Evolutionary conservation across 2,888 invertebrate species (phyloP).

Genomic region (Hemithea aestivaria): DNA sequence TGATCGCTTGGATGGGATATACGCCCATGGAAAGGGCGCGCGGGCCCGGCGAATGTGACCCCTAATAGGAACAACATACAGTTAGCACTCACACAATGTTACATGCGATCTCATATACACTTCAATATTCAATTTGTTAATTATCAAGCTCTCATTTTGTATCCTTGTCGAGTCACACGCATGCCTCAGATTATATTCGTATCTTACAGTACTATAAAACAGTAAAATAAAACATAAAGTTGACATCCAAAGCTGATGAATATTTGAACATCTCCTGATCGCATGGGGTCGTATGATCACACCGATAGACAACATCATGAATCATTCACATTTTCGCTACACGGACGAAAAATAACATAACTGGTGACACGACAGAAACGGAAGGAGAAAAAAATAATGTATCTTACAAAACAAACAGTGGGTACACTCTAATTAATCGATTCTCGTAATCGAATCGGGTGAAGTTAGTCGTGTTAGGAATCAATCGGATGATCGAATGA

Average conservation of each 20-base stretch:
- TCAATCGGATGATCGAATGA: constrained; percentile 72
- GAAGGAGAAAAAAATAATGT: constrained; percentile 35
- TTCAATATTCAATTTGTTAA: constrained; percentile 43
- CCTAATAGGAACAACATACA: constrained; percentile 82
- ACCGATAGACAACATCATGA: constrained; percentile 59
- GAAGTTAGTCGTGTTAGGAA: constrained; percentile 74
- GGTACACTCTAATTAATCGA: constrained; percentile 42
- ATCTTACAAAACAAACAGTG: constrained; percentile 45
- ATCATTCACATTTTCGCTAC: constrained; percentile 64
- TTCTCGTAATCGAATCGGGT: constrained; percentile 41
- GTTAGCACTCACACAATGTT: constrained; percentile 80
- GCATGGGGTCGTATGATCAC: constrained; percentile 56
- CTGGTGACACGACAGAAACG: constrained; percentile 47
- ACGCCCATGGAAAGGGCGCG: constrained; percentile 94
- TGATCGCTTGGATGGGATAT: constrained; percentile 93
- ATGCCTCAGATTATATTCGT: constrained; percentile 47
- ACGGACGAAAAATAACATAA: constrained; percentile 71
- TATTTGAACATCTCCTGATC: constrained; percentile 37
- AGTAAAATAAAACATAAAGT: constrained; percentile 40
- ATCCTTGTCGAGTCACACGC: constrained; percentile 41
- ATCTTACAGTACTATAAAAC: constrained; percentile 47
- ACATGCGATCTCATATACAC: constrained; percentile 52
- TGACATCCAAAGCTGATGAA: constrained; percentile 74
- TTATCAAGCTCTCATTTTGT: constrained; percentile 53
- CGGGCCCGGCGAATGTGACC: constrained; percentile 95